Conservation (phyloP, 2,888 invertebrate genomes). For the Drosophila subsilvestris region DNA sequence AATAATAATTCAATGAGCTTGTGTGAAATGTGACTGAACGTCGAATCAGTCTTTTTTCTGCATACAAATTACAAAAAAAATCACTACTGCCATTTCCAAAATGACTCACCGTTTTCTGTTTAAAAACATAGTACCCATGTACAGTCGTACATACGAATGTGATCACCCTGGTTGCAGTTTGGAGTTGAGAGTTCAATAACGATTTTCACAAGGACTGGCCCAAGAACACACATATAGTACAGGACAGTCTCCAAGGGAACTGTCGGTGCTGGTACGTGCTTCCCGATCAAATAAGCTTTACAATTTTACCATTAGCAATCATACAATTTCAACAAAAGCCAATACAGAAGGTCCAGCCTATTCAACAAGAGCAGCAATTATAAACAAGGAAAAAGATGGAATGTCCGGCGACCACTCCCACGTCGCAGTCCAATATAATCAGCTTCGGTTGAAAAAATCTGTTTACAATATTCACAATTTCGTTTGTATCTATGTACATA, state of each 20-base stretch:
- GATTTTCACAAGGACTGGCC: slow-evolving; percentile 57
- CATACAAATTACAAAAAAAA: slow-evolving; percentile 63
- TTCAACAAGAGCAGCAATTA: slow-evolving; percentile 38
- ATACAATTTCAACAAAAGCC: slow-evolving; percentile 61
- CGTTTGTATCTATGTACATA: slow-evolving; percentile 16
- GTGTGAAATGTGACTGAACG: slow-evolving; percentile 16
- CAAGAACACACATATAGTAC: background rate
- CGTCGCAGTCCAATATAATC: slow-evolving; percentile 64
- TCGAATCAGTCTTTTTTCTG: slow-evolving; percentile 50
- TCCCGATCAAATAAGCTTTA: slow-evolving; percentile 62
- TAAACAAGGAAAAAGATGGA: slow-evolving; percentile 4
- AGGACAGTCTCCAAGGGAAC: slow-evolving; percentile 18
- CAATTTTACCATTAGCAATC: slow-evolving; percentile 64
- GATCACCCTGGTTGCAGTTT: slow-evolving; percentile 72
- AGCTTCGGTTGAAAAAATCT: slow-evolving; percentile 66
- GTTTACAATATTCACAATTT: slow-evolving; percentile 77
- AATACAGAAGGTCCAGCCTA: slow-evolving; percentile 42
- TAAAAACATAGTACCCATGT: slow-evolving; percentile 31
- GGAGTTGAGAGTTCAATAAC: slow-evolving; percentile 73
- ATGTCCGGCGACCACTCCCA: slow-evolving; percentile 13
- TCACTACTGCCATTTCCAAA: slow-evolving; percentile 47
- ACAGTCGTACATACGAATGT: slow-evolving; percentile 49
- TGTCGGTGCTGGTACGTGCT: slow-evolving; percentile 36
- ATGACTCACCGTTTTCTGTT: slow-evolving; percentile 51
- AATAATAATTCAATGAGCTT: slow-evolving; percentile 9